Percentiles rank a stretch among this genome's conserved stretches.
Evolutionary conservation across 2,113 vertebrate species (phyloP).

Genomic region (Pluvialis apricaria): DNA sequence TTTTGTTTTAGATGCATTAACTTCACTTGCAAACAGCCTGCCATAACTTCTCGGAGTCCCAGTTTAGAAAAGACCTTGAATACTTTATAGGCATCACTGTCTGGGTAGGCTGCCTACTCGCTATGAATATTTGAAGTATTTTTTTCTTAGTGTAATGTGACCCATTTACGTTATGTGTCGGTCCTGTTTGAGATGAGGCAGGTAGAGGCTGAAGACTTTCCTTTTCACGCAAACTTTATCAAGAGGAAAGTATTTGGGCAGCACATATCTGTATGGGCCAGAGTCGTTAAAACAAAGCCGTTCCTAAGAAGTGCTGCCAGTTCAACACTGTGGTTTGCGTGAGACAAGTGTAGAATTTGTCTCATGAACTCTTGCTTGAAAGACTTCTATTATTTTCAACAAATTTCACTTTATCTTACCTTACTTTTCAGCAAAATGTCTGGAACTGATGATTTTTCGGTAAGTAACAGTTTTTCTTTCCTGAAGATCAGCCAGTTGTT

Average conservation of each 20-base stretch:
- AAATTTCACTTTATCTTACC: constrained; percentile 58
- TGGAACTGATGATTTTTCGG: constrained; percentile 73
- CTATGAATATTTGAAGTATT: background rate
- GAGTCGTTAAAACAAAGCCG: background rate
- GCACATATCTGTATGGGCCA: background rate
- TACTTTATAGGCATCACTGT: background rate
- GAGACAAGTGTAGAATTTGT: background rate
- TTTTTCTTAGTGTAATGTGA: background rate
- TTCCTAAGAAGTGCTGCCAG: background rate
- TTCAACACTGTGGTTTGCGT: background rate
- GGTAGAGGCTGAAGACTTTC: background rate
- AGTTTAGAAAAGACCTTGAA: background rate
- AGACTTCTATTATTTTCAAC: constrained; percentile 26
- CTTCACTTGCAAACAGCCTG: background rate
- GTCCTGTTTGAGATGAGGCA: background rate
- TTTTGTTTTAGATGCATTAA: background rate
- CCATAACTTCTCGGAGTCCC: background rate
- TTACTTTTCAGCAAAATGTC: constrained; percentile 71
- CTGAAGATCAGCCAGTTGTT: background rate
- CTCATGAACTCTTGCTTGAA: background rate
- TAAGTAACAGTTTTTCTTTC: constrained; percentile 61
- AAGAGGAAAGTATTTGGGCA: background rate
- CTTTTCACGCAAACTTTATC: background rate
- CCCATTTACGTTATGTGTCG: background rate
- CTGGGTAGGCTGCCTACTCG: background rate